Evolutionary conservation across 2,888 invertebrate genomes (phyloP), one percentile per base, ranked within the genome.

Genomic region (Leucophenga montana): DNA sequence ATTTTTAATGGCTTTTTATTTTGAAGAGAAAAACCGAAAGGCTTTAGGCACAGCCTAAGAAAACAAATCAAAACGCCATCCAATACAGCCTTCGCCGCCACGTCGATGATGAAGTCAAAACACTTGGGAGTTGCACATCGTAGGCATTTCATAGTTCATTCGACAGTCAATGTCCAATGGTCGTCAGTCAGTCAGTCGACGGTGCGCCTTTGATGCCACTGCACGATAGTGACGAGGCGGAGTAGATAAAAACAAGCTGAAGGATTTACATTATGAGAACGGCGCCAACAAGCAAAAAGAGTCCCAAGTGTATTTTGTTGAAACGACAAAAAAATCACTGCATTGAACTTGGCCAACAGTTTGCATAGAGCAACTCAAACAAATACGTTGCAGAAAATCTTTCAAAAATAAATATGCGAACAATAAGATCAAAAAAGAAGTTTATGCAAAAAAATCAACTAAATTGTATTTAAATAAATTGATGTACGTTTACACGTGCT

Each of bases 1-100:
- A 78, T 74, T 83, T 81, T 82, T 81, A 82, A 84, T 83, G 77
- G 81, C 78, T 79, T 82, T 84, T 82, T 73, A 77, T 66, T 72
- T 68, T 62, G 57, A 69, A 13, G 64, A 9, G 9, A 48, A n/a
- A 1, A 50, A 27, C n/a, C 27, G 57, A n/a, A 31, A 57, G 31
- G 33, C 59, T 14, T 27, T 18, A 18, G 8, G 48, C 18, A 57
- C 64, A 9, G 64, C 56, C 14, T 56, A 31, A 33, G 20, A 69
- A 67, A 56, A 67, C 33, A 64, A 56, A 70, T 46, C 57, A 67
- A 68, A 39, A 39, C 11, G 39, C 11, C 3, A 39, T 39, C 39
- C 39, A 39, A 39, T 39, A 39, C 9, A 27, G 8, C 8, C 8
- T 33, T 5, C 33, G 33, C 53, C 14, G 22, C 50, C 53, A 64